phyloP scores from a whole-genome alignment of 2,888 invertebrate species.

The Litoditis marina region DNA sequence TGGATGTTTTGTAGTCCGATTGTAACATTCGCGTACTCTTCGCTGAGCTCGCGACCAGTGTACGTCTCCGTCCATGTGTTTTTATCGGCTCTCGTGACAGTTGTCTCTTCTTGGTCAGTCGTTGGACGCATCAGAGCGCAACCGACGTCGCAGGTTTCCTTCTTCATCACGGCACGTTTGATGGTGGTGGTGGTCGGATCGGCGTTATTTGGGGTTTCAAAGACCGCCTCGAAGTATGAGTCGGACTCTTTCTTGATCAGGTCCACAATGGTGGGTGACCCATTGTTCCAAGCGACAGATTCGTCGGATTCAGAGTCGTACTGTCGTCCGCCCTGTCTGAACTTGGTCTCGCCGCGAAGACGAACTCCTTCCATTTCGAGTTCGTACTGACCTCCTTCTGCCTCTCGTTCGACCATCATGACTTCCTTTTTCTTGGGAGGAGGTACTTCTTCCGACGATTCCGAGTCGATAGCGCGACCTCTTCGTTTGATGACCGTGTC shows the following conservation, averaged over 20 bases:
- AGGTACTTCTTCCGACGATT: slow-evolving; percentile 35
- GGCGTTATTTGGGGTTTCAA: slow-evolving; percentile 46
- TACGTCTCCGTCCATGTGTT: slow-evolving; percentile 18
- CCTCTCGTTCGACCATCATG: slow-evolving; percentile 37
- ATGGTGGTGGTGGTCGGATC: slow-evolving; percentile 20
- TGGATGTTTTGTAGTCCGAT: slow-evolving; percentile 20
- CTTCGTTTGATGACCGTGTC: slow-evolving; percentile 34
- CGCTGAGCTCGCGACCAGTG: slow-evolving; percentile 14
- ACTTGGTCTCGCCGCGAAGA: slow-evolving; percentile 35
- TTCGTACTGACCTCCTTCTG: slow-evolving; percentile 43
- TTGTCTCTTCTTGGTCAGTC: slow-evolving; percentile 6
- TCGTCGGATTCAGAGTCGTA: slow-evolving; percentile 43
- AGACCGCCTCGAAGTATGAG: slow-evolving; percentile 54
- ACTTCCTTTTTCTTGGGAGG: slow-evolving; percentile 5
- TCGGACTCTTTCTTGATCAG: slow-evolving; percentile 54
- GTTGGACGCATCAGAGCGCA: slow-evolving; percentile 21
- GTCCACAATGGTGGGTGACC: slow-evolving; percentile 46
- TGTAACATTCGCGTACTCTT: slow-evolving; percentile 20
- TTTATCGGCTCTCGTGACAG: neutral
- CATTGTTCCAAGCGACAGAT: slow-evolving; percentile 34
- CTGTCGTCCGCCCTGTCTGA: slow-evolving; percentile 24
- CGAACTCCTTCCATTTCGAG: slow-evolving; percentile 40
- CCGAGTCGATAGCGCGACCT: slow-evolving; percentile 35
- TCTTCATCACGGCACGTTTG: slow-evolving; percentile 31
- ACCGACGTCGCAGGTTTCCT: slow-evolving; percentile 28